These are phyloP conservation scores for Netelia melanura DNA, from an alignment of 2,888 invertebrate genomes.

Conservation along the genomic window DNA sequence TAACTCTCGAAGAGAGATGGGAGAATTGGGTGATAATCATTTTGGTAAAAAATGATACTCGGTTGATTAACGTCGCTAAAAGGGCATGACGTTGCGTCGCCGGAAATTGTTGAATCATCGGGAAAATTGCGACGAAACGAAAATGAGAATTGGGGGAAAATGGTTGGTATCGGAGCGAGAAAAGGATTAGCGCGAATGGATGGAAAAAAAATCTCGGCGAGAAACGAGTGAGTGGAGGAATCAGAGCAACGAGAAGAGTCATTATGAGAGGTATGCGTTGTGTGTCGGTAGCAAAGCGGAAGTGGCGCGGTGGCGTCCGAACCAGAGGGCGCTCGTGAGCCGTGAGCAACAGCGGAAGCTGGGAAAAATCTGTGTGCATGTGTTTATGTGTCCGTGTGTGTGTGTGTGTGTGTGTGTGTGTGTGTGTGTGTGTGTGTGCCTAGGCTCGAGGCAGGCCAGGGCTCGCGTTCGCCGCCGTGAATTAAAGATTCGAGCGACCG, in stretches of 20 bases:
- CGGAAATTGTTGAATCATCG: not conserved
- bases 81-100: not conserved
- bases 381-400: slow-evolving; percentile 23
- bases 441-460: slow-evolving; percentile 57
- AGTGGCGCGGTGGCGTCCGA: slow-evolving; percentile 34
- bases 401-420: slow-evolving; percentile 59
- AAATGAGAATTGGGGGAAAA: not conserved
- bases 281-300: slow-evolving; percentile 59
- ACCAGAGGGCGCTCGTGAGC: slow-evolving; percentile 33
- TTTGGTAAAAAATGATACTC: not conserved
- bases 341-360: slow-evolving; percentile 23
- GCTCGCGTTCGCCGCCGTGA: slow-evolving; percentile 71
- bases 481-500: slow-evolving; percentile 83
- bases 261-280: slow-evolving; percentile 64
- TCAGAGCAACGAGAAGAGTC: slow-evolving; percentile 55
- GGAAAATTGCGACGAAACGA: not conserved
- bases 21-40: too few species aligned
- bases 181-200: slow-evolving; percentile 61
- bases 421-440: slow-evolving; percentile 57
- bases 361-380: slow-evolving; percentile 17
- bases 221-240: slow-evolving; percentile 28
- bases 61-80: not conserved
- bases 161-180: slow-evolving; percentile 40
- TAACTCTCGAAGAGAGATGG: too few species aligned
- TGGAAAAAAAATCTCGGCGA: slow-evolving; percentile 50